Percentiles rank a stretch among this genome's conserved stretches.
phyloP scores from a whole-genome alignment of 2,113 vertebrate species.

The Lamprotornis superbus region DNA sequence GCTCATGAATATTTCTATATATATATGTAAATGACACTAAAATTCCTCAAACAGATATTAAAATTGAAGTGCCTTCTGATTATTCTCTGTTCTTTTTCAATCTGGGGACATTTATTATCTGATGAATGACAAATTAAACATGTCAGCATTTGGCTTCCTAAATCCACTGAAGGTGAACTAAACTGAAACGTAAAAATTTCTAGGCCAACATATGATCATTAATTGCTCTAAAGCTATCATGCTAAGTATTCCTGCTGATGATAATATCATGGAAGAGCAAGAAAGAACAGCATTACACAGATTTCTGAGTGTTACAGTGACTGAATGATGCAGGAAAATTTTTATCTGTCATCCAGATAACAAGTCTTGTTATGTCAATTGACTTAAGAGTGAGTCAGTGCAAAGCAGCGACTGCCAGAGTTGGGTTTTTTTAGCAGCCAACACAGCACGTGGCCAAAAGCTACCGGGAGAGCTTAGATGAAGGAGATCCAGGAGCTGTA shows the following conservation, averaged over 20 bases:
- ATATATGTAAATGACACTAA: not conserved
- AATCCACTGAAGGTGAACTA: not conserved
- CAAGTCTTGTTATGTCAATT: not conserved
- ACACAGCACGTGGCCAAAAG: not conserved
- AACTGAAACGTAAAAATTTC: not conserved
- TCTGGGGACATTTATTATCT: not conserved
- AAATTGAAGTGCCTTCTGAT: not conserved
- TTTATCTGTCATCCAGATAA: not conserved
- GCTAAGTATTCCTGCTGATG: not conserved
- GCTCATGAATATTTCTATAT: not conserved
- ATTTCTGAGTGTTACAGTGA: not conserved
- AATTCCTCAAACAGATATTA: not conserved
- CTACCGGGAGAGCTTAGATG: not conserved
- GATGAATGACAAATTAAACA: not conserved
- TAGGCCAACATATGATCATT: not conserved
- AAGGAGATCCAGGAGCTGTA: not conserved
- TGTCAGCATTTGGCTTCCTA: not conserved
- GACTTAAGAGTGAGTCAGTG: not conserved
- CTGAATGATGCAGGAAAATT: fast-evolving
- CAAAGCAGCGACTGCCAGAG: not conserved
- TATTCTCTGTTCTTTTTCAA: not conserved
- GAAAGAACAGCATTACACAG: not conserved
- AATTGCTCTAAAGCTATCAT: not conserved
- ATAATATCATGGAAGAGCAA: not conserved
- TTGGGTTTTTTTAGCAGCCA: not conserved